Evolutionary conservation across 2,888 invertebrate genomes (phyloP), one percentile per base, ranked within the genome.

Genomic region (Frankliniella intonsa): DNA sequence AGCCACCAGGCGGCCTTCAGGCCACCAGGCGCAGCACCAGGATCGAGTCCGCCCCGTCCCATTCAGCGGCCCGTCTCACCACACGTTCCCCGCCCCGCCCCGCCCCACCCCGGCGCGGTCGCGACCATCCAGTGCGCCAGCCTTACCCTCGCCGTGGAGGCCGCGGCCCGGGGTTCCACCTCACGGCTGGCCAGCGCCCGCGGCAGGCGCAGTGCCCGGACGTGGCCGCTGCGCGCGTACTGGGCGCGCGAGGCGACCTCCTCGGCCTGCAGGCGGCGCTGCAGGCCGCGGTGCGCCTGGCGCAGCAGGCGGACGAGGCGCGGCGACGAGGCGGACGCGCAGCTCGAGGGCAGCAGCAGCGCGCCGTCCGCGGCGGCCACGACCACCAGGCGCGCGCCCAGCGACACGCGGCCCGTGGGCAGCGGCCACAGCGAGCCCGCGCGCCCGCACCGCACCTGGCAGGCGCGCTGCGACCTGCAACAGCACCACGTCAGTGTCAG

Each of bases 361-460:
- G 8, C 22, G 69, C 69, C 69, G 22, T n/a, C 22, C 69, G 9
- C 69, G 22, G 69, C n/a, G 22, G 69, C n/a, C 69, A 22, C 25
- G 22, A 25, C 25, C 69, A 22, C 25, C 69, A 76, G 69, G 22
- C 69, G 22, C 69, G 69, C 69, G 22, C 69, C 69, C 69, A 76
- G 69, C 22, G 12, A 25, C 69, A 76, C 69, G 22, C 22, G 12
- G 22, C 69, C 69, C 69, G 69, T 76, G 22, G 69, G 69, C 69
- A 76, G 69, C 22, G 69, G 69, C 69, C 69, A 76, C 69, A 76
- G 69, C 69, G 69, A 22, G 69, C 69, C 69, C 69, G 69, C 69
- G 25, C 69, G 69, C 22, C 69, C 69, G 69, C 69, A 76, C 7
- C 69, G 69, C 11, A 76, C 69, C 69, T 76, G 69, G 69, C 69